Conservation (phyloP, 2,888 invertebrate species). For the Thymelicus acteon region DNA sequence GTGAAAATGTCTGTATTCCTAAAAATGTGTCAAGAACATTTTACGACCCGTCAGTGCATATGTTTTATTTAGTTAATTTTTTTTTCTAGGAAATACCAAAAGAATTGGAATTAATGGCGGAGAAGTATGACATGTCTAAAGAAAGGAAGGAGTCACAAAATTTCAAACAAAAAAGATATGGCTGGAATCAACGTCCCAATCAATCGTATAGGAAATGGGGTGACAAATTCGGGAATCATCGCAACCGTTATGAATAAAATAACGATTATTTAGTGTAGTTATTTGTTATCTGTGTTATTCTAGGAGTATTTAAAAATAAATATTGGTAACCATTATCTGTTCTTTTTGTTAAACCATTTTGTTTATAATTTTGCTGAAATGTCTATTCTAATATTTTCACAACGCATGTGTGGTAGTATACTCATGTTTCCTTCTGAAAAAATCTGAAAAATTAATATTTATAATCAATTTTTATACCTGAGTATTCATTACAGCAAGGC, state of each 20-base stretch:
- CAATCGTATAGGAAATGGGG: slow-evolving; percentile 50
- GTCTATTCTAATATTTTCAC: too few relatives aligned
- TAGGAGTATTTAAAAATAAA: not conserved
- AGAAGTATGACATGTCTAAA: slow-evolving; percentile 55
- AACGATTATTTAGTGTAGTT: slow-evolving; percentile 22
- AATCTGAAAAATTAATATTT: too few relatives aligned
- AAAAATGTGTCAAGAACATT: too few relatives aligned
- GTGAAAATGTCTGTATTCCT: too few relatives aligned
- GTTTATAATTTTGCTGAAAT: not conserved
- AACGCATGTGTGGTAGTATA: too few relatives aligned
- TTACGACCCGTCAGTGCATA: too few relatives aligned
- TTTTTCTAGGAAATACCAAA: slow-evolving; percentile 63
- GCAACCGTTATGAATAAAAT: slow-evolving; percentile 17
- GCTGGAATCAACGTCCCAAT: slow-evolving; percentile 35
- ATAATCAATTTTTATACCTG: too few relatives aligned
- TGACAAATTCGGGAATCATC: slow-evolving; percentile 46
- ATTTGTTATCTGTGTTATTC: slow-evolving; percentile 5
- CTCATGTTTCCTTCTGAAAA: too few relatives aligned
- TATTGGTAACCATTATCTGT: not conserved
- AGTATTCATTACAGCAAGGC: too few relatives aligned
- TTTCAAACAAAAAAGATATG: slow-evolving; percentile 52
- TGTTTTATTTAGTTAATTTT: not conserved
- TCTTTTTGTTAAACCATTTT: not conserved
- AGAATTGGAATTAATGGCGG: slow-evolving; percentile 61
- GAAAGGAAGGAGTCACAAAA: slow-evolving; percentile 52